A percentile compares a stretch with the other conserved stretches of the same genome.
Evolutionary conservation across 2,113 vertebrate species (phyloP).

Genomic region (Chloropsis cyanopogon): DNA sequence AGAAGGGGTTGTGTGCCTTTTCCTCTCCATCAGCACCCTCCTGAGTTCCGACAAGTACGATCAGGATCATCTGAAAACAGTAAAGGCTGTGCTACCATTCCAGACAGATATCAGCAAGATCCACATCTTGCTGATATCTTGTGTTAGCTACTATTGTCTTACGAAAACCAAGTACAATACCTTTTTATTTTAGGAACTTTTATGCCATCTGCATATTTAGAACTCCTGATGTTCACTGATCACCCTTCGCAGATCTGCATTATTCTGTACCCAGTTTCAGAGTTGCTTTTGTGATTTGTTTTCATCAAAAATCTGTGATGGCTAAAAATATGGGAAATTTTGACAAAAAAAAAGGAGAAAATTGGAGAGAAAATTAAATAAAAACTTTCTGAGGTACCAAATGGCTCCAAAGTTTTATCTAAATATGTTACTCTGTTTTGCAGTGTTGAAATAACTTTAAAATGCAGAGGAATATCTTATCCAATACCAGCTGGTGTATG

Average conservation of each 20-base stretch:
- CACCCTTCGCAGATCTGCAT: not conserved
- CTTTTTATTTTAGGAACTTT: not conserved
- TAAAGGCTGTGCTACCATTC: not conserved
- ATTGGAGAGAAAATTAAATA: not conserved
- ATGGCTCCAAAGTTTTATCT: not conserved
- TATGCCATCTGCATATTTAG: not conserved
- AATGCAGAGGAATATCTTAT: not conserved
- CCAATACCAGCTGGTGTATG: not conserved
- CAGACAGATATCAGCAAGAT: not conserved
- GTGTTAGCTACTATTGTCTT: not conserved
- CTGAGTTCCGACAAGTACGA: not conserved
- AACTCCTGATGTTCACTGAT: not conserved
- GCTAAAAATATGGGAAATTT: not conserved
- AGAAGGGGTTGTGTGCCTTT: not conserved
- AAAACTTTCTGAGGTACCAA: not conserved
- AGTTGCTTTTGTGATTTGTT: not conserved
- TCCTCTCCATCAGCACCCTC: not conserved
- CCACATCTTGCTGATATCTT: not conserved
- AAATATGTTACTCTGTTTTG: not conserved
- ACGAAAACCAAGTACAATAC: not conserved
- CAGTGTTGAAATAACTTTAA: not conserved
- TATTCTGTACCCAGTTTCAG: not conserved
- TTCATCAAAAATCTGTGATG: not conserved
- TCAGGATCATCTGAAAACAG: not conserved
- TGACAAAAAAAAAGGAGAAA: not conserved